Percentiles rank a stretch among this genome's conserved stretches.
phyloP scores from a whole-genome alignment of 1,140 invertebrate species.

The Bursaphelenchus mucronatus region DNA sequence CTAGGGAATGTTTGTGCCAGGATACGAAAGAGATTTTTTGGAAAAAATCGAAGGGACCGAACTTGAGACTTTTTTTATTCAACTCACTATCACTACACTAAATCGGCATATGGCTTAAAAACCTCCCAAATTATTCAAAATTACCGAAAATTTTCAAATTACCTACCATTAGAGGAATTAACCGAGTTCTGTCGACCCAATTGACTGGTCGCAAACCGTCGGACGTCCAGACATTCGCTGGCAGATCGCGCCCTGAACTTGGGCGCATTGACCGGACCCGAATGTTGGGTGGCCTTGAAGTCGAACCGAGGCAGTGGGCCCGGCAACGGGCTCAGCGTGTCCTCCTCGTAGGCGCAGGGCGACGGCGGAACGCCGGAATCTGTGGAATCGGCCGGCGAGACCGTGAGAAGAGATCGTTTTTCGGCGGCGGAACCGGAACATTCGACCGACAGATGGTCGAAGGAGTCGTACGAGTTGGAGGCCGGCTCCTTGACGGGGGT shows the following conservation, averaged over 20 bases:
- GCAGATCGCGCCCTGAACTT: slow-evolving; percentile 6
- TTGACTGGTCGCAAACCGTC: not conserved
- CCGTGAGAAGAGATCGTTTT: not conserved
- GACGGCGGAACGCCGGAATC: slow-evolving; percentile 6
- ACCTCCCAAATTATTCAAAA: no score
- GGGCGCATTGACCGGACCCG: not conserved
- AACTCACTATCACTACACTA: no score
- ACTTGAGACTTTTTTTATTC: no score
- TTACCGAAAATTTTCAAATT: no score
- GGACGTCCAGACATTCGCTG: slow-evolving; percentile 10
- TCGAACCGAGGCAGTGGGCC: not conserved
- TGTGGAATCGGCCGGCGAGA: slow-evolving; percentile 2
- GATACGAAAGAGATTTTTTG: no score
- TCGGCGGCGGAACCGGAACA: not conserved
- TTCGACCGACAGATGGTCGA: no score
- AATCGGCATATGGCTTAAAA: no score
- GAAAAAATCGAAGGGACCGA: no score
- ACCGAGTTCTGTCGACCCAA: not conserved
- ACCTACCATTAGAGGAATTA: not conserved
- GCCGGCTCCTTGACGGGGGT: not conserved
- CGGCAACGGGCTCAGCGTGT: slow-evolving; percentile 17
- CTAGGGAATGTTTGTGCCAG: no score
- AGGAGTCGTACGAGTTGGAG: no score
- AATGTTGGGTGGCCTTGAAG: slow-evolving; percentile 13
- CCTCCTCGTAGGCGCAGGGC: slow-evolving; percentile 1